Conservation (phyloP, 2,888 invertebrate genomes). For the Troglohyphantes excavatus region DNA sequence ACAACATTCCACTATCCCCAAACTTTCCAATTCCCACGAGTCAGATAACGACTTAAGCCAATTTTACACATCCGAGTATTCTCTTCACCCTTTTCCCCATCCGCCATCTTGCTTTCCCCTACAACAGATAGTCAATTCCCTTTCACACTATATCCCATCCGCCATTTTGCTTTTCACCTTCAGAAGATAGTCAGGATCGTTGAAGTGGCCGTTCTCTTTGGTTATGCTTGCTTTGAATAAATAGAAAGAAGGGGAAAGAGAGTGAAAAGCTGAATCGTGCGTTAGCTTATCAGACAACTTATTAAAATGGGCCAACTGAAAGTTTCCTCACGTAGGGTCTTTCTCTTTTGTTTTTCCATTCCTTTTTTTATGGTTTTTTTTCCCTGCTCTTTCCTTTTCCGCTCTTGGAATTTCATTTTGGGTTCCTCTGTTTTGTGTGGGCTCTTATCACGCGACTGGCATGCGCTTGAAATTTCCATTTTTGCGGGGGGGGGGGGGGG, state of each 20-base stretch:
- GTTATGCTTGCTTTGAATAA: slow-evolving; percentile 63
- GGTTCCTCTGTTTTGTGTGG: background rate
- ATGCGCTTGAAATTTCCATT: background rate
- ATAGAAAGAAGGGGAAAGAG: slow-evolving; percentile 19
- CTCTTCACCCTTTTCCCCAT: background rate
- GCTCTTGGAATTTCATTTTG: slow-evolving; percentile 9
- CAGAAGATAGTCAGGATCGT: slow-evolving; percentile 5
- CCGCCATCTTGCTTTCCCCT: too few relatives aligned
- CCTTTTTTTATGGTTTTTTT: background rate
- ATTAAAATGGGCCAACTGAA: slow-evolving; percentile 49
- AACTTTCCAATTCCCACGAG: background rate
- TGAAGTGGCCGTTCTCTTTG: slow-evolving; percentile 36
- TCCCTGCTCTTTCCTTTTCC: background rate
- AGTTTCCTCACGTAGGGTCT: slow-evolving; percentile 40
- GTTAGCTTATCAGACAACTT: slow-evolving; percentile 58
- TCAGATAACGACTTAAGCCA: background rate
- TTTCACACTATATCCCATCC: background rate
- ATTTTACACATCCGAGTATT: background rate
- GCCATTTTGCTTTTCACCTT: background rate
- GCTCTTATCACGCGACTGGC: background rate
- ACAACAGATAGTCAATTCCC: too few relatives aligned
- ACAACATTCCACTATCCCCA: background rate
- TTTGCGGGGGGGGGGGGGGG: background rate
- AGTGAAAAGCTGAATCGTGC: slow-evolving; percentile 35
- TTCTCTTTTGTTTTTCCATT: slow-evolving; percentile 47